Evolutionary conservation across 2,888 invertebrate genomes (phyloP).

Genomic region (Panopea generosa): DNA sequence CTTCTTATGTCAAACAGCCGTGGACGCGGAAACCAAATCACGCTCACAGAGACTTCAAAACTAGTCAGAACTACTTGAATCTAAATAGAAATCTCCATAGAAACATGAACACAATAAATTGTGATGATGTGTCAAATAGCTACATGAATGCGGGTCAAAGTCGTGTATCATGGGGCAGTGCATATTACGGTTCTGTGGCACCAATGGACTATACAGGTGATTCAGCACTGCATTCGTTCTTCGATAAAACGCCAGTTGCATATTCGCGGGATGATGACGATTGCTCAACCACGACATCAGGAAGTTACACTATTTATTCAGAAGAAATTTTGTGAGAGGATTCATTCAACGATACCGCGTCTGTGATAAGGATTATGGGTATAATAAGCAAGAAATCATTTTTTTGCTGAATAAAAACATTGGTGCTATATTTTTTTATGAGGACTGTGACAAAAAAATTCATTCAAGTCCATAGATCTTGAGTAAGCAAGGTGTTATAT

Average conservation of each 20-base stretch:
- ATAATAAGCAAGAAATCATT: neutral
- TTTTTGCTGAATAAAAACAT: neutral
- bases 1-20: constrained; percentile 53
- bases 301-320: constrained; percentile 60
- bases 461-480: too few relatives aligned
- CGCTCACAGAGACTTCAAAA: constrained; percentile 43
- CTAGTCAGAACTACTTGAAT: constrained; percentile 26
- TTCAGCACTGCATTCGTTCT: constrained; percentile 60
- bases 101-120: constrained; percentile 28
- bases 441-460: too few relatives aligned
- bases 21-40: constrained; percentile 54
- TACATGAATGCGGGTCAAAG: constrained; percentile 29
- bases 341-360: neutral
- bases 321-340: constrained; percentile 60
- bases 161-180: constrained; percentile 52
- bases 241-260: constrained; percentile 54
- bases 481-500: too few relatives aligned
- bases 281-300: constrained; percentile 62
- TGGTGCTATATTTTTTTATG: neutral
- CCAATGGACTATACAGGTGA: constrained; percentile 63
- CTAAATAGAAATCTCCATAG: constrained; percentile 33
- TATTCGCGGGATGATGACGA: constrained; percentile 51
- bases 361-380: constrained; percentile 24
- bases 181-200: constrained; percentile 31
- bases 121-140: constrained; percentile 38